Evolutionary conservation across 2,888 invertebrate genomes (phyloP).

Genomic region (Rugalucina vietnamica): DNA sequence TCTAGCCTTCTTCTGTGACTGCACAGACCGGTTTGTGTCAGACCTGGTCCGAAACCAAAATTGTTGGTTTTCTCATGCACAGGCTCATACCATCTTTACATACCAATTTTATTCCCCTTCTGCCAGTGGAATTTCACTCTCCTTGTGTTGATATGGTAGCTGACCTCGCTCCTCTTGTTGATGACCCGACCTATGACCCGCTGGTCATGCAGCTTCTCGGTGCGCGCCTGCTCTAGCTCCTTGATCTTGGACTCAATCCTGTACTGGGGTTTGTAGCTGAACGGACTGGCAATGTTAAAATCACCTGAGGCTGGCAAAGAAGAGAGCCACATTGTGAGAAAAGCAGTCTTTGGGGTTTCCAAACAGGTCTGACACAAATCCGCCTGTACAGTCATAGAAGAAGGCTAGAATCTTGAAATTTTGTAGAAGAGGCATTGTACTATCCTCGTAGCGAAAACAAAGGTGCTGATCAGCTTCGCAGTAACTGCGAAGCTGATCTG

Average conservation of each 20-base stretch:
- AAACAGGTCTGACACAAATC: not conserved
- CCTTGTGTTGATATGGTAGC: conserved; percentile 90
- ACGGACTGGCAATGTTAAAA: conserved; percentile 19
- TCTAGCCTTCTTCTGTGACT: too few species aligned
- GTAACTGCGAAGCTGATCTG: too few species aligned
- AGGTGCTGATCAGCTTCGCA: too few species aligned
- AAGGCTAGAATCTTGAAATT: too few species aligned
- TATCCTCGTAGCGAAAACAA: too few species aligned
- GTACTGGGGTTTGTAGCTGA: conserved; percentile 60
- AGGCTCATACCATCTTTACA: too few species aligned
- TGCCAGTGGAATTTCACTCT: conserved; percentile 97
- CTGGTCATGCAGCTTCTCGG: conserved; percentile 86
- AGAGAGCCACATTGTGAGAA: not conserved
- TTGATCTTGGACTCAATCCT: conserved; percentile 85
- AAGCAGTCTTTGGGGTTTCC: not conserved
- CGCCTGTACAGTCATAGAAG: too few species aligned
- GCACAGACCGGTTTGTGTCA: too few species aligned
- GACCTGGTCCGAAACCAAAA: too few species aligned
- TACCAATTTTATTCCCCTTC: conserved; percentile 92
- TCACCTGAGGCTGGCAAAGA: conserved; percentile 37
- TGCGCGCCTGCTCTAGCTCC: conserved; percentile 88
- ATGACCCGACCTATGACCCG: conserved; percentile 88
- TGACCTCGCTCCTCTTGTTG: conserved; percentile 86
- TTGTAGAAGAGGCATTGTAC: too few species aligned
- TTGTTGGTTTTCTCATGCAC: too few species aligned